phyloP scores from a whole-genome alignment of 2,888 invertebrate genomes.

The Drosophila borborema region DNA sequence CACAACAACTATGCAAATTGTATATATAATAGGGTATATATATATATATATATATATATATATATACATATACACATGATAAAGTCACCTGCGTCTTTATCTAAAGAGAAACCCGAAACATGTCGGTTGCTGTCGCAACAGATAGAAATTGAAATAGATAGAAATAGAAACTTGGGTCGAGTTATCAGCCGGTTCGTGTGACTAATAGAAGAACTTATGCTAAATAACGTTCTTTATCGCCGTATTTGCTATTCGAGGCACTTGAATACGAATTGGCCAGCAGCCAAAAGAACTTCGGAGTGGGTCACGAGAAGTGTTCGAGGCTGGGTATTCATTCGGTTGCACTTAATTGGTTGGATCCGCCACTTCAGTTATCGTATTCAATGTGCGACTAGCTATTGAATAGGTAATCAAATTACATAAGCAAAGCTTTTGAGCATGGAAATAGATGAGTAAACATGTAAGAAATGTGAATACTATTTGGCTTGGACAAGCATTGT shows the following conservation, averaged over 20 bases:
- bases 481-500: neutral
- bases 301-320: slow-evolving; percentile 22
- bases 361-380: slow-evolving; percentile 28
- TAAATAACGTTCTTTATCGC: slow-evolving; percentile 49
- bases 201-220: slow-evolving; percentile 62
- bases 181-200: slow-evolving; percentile 46
- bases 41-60: too few relatives aligned
- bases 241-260: slow-evolving; percentile 49
- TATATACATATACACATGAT: neutral
- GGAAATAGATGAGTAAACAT: slow-evolving; percentile 8
- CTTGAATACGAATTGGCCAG: slow-evolving; percentile 38
- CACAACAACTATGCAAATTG: slow-evolving; percentile 53
- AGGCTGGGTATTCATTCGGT: neutral
- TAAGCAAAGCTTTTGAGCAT: neutral
- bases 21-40: neutral
- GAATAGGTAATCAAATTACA: slow-evolving; percentile 12
- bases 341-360: slow-evolving; percentile 24
- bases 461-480: neutral
- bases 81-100: slow-evolving; percentile 26
- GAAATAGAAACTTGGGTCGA: slow-evolving; percentile 11
- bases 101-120: slow-evolving; percentile 8
- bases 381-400: neutral
- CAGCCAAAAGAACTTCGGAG: slow-evolving; percentile 16
- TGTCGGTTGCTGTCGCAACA: neutral
- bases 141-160: slow-evolving; percentile 2